Base-by-base conservation (phyloP, 2,113 vertebrate species). In the Himantopus leucocephalus region DNA sequence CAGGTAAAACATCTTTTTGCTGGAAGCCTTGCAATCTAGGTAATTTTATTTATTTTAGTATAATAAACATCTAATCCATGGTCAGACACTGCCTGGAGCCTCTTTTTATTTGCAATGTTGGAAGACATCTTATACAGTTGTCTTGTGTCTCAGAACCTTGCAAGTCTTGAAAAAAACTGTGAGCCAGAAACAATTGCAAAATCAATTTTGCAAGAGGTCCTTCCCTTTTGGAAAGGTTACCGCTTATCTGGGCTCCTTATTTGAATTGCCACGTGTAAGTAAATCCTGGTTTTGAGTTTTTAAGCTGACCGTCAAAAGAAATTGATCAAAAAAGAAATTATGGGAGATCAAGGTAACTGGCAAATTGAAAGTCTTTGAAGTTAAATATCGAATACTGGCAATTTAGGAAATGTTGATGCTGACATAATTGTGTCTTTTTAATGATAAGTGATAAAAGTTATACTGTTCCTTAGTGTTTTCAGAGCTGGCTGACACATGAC, bases 1-100 rank as follows among this genome's bases (percentile, higher is more conserved):
- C 5, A 10, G 9, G 18, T 93, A 83, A 90, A 93, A 83, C 27
- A 45, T 79, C 34, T 48, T 93, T 90, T 94, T 92, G 59, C 95
- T 93, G 79, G 47, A 91, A 86, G 90, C 55, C 16, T 88, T 94
- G 56, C 59, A 71, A 62, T 80, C 55, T 67, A 88, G 76, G 68
- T 94, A 92, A 92, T 96, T 95, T 85, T 88, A 88, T 94, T 95
- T 95, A 68, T 94, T 93, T 93, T 67, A 74, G 63, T 86, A 73
- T 80, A 93, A 88, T 83, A 88, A 92, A 77, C 59, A 76, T 63
- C 64, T 84, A 88, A 92, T 92, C 79, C 32, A 6, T 62, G 82
- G 67, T 80, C 88, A 95, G 68, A 80, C 50, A 14, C 14, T 84
- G 94, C 92, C 95, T 88, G 74, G 43, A 96, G 95, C 72, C 68